phyloP scores from a whole-genome alignment of 1,140 invertebrate species.

The Cephus cinctus region DNA sequence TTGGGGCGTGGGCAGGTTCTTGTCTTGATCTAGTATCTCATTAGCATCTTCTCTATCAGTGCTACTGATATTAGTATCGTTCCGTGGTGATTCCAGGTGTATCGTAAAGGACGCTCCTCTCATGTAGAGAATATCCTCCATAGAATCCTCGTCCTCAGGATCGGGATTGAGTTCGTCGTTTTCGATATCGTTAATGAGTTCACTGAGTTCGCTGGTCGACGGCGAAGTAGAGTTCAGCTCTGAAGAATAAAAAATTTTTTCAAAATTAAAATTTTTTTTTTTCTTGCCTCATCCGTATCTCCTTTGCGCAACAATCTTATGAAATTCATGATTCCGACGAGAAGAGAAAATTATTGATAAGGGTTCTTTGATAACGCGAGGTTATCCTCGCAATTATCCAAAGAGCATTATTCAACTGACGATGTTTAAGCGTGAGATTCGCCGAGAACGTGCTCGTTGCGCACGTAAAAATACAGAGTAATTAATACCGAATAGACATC shows the following conservation, averaged over 20 bases:
- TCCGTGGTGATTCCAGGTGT: conserved; percentile 59
- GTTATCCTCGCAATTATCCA: background rate
- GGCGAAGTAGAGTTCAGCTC: conserved; percentile 71
- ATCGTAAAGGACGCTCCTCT: conserved; percentile 80
- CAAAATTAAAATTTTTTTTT: background rate
- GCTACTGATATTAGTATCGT: conserved; percentile 34
- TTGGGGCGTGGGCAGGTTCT: conserved; percentile 25
- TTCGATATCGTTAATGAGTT: conserved; percentile 34
- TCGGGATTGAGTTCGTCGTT: conserved; percentile 17
- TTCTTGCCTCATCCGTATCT: too few relatives aligned
- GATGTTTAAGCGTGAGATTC: too few relatives aligned
- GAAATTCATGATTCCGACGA: background rate
- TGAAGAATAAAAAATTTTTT: conserved; percentile 49
- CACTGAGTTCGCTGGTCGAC: conserved; percentile 44
- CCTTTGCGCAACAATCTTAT: background rate
- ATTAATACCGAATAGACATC: too few relatives aligned
- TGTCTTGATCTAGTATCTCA: conserved; percentile 21
- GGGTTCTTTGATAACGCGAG: background rate
- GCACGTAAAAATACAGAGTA: too few relatives aligned
- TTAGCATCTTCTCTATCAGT: conserved; percentile 36
- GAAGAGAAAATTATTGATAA: background rate
- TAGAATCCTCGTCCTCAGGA: conserved; percentile 55
- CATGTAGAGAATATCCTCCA: conserved; percentile 77
- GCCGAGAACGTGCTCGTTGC: too few relatives aligned
- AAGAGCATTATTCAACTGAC: background rate